phyloP scores from a whole-genome alignment of 2,797 vertebrate species.

The Neoniphon sammara region DNA sequence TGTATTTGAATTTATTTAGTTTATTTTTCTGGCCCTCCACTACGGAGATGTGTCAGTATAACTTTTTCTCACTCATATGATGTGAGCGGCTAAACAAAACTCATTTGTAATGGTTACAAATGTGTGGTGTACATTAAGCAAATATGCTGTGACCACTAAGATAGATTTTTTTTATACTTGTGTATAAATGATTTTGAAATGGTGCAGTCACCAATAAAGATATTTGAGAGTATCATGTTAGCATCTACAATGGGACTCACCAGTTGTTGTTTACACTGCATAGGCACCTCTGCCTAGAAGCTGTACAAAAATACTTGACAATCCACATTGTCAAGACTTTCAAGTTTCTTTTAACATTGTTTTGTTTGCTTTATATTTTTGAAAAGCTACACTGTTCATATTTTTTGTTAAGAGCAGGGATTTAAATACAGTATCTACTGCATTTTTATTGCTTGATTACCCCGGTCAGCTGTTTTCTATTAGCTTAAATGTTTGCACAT shows the following conservation, averaged over 20 bases:
- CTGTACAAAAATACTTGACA: conserved; percentile 42
- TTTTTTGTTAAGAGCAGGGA: conserved; percentile 38
- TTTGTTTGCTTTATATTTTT: conserved; percentile 38
- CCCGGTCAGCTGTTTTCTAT: conserved; percentile 17
- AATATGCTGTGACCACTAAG: conserved; percentile 18
- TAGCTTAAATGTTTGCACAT: conserved; percentile 34
- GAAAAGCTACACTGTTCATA: conserved; percentile 25
- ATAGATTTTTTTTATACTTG: conserved; percentile 34
- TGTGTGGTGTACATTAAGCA: conserved; percentile 3
- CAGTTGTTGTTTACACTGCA: conserved; percentile 74
- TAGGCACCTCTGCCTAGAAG: conserved; percentile 50
- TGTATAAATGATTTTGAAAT: conserved; percentile 31
- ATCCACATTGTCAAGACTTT: conserved; percentile 30
- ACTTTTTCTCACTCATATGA: conserved; percentile 2
- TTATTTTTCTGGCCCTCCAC: conserved; percentile 16
- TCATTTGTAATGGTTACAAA: conserved; percentile 28
- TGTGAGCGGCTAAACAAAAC: background rate
- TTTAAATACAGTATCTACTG: conserved; percentile 41
- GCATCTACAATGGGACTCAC: conserved; percentile 38
- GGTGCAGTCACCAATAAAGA: conserved; percentile 26
- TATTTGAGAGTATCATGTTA: conserved; percentile 35
- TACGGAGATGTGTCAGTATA: conserved; percentile 21
- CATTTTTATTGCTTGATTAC: conserved; percentile 59
- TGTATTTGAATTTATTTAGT: conserved; percentile 38
- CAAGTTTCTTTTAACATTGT: conserved; percentile 27